Evolutionary conservation across 2,888 invertebrate genomes (phyloP).

Genomic region (Trichopria drosophilae): DNA sequence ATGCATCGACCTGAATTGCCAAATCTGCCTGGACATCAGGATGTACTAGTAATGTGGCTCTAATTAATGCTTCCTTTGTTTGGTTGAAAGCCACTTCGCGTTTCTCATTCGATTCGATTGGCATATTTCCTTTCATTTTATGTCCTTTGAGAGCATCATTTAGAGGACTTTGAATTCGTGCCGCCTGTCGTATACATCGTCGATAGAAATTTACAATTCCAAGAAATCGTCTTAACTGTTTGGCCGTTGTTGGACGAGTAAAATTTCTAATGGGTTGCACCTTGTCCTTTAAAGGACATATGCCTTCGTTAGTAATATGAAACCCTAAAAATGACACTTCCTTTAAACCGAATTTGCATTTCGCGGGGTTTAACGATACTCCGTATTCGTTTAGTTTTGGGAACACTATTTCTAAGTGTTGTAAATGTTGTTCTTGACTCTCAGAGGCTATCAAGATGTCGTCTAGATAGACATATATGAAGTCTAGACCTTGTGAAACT

Average conservation of each 20-base stretch:
- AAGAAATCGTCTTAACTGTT: slow-evolving; percentile 46
- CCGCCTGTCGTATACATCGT: slow-evolving; percentile 48
- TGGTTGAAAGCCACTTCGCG: slow-evolving; percentile 23
- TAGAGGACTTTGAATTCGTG: slow-evolving; percentile 47
- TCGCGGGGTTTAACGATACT: slow-evolving; percentile 37
- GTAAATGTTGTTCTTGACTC: slow-evolving; percentile 24
- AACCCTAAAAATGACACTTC: slow-evolving; percentile 45
- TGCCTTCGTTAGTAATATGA: slow-evolving; percentile 40
- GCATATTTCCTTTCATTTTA: slow-evolving; percentile 2
- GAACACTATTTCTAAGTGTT: slow-evolving; percentile 28
- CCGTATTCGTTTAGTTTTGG: slow-evolving; percentile 26
- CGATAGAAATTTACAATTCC: slow-evolving; percentile 54
- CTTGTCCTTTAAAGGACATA: slow-evolving; percentile 45
- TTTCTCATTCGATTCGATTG: slow-evolving; percentile 23
- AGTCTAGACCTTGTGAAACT: slow-evolving; percentile 31
- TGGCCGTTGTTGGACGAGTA: slow-evolving; percentile 41
- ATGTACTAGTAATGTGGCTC: slow-evolving; percentile 29
- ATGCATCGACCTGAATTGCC: slow-evolving; percentile 33
- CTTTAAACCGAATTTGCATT: slow-evolving; percentile 44
- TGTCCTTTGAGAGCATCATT: slow-evolving; percentile 33
- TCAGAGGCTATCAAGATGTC: too few relatives aligned
- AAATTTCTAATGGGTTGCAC: slow-evolving; percentile 43
- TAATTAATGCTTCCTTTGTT: slow-evolving; percentile 23
- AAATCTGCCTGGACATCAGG: slow-evolving; percentile 23
- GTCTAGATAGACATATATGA: slow-evolving; percentile 31